Evolutionary conservation across 2,888 invertebrate species (phyloP).

Genomic region (Portevinia maculata): DNA sequence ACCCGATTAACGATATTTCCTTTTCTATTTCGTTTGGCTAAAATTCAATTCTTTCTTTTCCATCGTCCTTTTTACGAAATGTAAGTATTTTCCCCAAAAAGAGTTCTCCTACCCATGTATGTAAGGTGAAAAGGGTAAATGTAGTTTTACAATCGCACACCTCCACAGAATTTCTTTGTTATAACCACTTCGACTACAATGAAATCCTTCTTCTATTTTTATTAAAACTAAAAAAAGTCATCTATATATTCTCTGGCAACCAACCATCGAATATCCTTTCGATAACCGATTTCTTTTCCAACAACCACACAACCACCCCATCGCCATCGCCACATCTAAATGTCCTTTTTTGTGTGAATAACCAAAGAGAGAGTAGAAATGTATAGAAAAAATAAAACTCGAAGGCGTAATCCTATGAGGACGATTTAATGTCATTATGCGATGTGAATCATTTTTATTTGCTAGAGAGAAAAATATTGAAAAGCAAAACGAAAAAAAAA

Average conservation of each 20-base stretch:
- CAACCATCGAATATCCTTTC: slow-evolving; percentile 69
- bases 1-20: slow-evolving; percentile 67
- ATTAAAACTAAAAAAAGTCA: slow-evolving; percentile 20
- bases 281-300: slow-evolving; percentile 66
- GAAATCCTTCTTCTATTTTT: slow-evolving; percentile 29
- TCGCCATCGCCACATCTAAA: slow-evolving; percentile 49
- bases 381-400: slow-evolving; percentile 14
- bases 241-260: slow-evolving; percentile 55
- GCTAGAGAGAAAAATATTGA: slow-evolving; percentile 22
- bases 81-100: slow-evolving; percentile 28
- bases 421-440: slow-evolving; percentile 73
- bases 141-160: slow-evolving; percentile 70
- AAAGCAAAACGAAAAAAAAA: slow-evolving; percentile 10
- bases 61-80: slow-evolving; percentile 31
- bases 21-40: slow-evolving; percentile 48
- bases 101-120: not conserved
- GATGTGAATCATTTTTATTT: slow-evolving; percentile 72
- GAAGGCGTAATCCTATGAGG: slow-evolving; percentile 69
- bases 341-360: slow-evolving; percentile 53
- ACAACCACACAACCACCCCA: slow-evolving; percentile 20
- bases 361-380: not conserved
- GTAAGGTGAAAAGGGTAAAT: slow-evolving; percentile 68
- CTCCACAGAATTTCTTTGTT: slow-evolving; percentile 70
- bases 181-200: slow-evolving; percentile 20
- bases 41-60: slow-evolving; percentile 55